A percentile compares a stretch with the other conserved stretches of the same genome.
These are phyloP conservation scores for Centroberyx gerrardi DNA, from an alignment of 2,797 vertebrate species.

Conservation along the genomic window DNA sequence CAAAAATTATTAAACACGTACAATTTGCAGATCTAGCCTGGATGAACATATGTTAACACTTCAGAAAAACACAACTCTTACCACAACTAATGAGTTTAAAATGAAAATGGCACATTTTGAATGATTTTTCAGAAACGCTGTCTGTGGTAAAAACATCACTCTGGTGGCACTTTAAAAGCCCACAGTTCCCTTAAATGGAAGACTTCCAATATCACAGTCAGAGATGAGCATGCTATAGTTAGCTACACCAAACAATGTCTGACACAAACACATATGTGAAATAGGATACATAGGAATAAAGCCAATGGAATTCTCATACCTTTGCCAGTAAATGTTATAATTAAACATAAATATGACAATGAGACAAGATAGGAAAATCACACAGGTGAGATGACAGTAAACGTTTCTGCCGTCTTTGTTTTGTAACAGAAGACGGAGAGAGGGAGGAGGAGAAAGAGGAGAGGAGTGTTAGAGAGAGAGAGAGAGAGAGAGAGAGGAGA, in stretches of 20 bases:
- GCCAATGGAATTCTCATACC: slow-evolving; percentile 63
- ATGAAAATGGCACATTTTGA: slow-evolving; percentile 34
- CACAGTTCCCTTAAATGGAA: slow-evolving; percentile 32
- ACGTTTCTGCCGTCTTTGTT: slow-evolving; percentile 85
- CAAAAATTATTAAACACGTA: not conserved
- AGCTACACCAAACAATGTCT: slow-evolving; percentile 56
- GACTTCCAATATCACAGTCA: slow-evolving; percentile 43
- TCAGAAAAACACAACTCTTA: slow-evolving; percentile 12
- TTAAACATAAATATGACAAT: slow-evolving; percentile 76
- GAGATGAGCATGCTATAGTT: slow-evolving; percentile 51
- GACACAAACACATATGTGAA: slow-evolving; percentile 63
- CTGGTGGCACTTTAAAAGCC: slow-evolving; percentile 36
- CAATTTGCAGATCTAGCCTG: not conserved
- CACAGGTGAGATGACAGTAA: slow-evolving; percentile 81
- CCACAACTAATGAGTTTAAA: slow-evolving; percentile 8
- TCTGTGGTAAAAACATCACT: slow-evolving; percentile 48
- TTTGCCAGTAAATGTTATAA: slow-evolving; percentile 65
- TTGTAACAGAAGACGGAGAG: slow-evolving; percentile 75
- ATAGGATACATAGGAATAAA: slow-evolving; percentile 58
- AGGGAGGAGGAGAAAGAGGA: slow-evolving; percentile 63
- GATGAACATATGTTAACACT: slow-evolving; percentile 2
- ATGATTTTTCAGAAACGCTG: slow-evolving; percentile 25
- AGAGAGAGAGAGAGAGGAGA: slow-evolving; percentile 76
- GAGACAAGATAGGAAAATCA: slow-evolving; percentile 64
- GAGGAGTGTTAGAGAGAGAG: slow-evolving; percentile 81